Evolutionary conservation across 2,888 invertebrate species (phyloP).

Genomic region (Mechanitis mazaeus): DNA sequence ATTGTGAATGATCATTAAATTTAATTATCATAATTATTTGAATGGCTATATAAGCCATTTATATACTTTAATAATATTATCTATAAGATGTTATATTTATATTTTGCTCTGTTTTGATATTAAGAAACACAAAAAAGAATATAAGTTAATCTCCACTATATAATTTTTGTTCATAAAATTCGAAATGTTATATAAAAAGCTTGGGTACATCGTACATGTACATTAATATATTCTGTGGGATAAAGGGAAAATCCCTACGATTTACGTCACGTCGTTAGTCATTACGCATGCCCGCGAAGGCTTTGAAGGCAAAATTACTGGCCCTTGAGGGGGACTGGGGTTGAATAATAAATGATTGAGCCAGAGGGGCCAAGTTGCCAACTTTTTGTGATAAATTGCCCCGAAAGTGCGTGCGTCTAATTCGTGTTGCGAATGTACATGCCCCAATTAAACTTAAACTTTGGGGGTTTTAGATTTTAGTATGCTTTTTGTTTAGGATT

Average conservation of each 20-base stretch:
- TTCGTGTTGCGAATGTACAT: constrained; percentile 26
- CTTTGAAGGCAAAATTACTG: constrained; percentile 70
- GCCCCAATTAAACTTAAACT: constrained; percentile 10
- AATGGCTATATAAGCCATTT: too few relatives aligned
- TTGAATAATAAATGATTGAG: constrained; percentile 64
- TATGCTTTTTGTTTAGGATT: neutral
- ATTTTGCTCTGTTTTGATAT: too few relatives aligned
- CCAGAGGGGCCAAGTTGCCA: constrained; percentile 60
- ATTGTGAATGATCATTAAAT: too few relatives aligned
- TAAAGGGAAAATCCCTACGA: constrained; percentile 62
- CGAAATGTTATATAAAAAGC: too few relatives aligned
- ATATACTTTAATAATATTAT: too few relatives aligned
- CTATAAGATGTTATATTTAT: too few relatives aligned
- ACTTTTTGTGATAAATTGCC: constrained; percentile 75
- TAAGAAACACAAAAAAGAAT: too few relatives aligned
- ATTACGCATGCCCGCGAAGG: constrained; percentile 71
- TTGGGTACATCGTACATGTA: neutral
- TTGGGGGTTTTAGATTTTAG: neutral
- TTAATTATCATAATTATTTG: too few relatives aligned
- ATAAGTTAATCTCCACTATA: too few relatives aligned
- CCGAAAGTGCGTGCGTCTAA: constrained; percentile 63
- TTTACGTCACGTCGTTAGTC: constrained; percentile 67
- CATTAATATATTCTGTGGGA: constrained; percentile 28
- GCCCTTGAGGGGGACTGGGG: constrained; percentile 56
- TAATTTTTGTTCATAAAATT: too few relatives aligned